Base-by-base conservation (phyloP, 1,140 invertebrate species). In the Episyrphus balteatus region DNA sequence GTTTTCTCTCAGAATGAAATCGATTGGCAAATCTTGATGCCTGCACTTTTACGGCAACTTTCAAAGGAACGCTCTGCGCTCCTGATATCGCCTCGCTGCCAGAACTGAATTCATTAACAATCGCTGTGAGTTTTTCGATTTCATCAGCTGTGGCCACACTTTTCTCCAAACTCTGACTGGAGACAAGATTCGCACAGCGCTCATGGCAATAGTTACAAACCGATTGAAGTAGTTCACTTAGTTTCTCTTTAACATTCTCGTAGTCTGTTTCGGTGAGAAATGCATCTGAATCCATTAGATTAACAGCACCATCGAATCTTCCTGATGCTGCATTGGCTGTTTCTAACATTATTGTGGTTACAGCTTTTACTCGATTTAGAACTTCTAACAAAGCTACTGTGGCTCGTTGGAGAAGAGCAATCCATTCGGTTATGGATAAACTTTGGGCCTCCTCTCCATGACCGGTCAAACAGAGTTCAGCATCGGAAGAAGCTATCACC, bases 181-280 rank as follows among this genome's bases (percentile, higher is more conserved):
- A 80, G 34, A 94, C 76, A 37, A 94, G 71, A 69, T 88, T 87
- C 48, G 89, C 88, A 71, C 90, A 84, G 52, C 86, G 73, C 64
- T 95, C 91, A 68, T 94, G 88, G 51, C 89, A 90, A 68, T 92
- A 92, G 71, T 96, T 86, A 68, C 88, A 92, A 19, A 92, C 75
- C 5, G 81, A 80, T 42, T 74, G 75, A 3, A 94, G 71, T 59
- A 92, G 76, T 51, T 90, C 84, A 50, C 78, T 76, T 40, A 96
- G 70, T 63, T 84, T 84, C 5, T 70, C 72, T 19, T 74, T 75
- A 10, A 92, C 75, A 44, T 78, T 75, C 21, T 62, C 58, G 53
- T 85, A 75, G 54, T 93, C 88, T 43, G 78, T 79, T 12, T 75
- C 67, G 7, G 78, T 78, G 43, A 92, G 75, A 59, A 85, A 77